These are phyloP conservation scores for Drosophila kokeensis DNA, from an alignment of 2,888 invertebrate genomes.

Conservation along the genomic window DNA sequence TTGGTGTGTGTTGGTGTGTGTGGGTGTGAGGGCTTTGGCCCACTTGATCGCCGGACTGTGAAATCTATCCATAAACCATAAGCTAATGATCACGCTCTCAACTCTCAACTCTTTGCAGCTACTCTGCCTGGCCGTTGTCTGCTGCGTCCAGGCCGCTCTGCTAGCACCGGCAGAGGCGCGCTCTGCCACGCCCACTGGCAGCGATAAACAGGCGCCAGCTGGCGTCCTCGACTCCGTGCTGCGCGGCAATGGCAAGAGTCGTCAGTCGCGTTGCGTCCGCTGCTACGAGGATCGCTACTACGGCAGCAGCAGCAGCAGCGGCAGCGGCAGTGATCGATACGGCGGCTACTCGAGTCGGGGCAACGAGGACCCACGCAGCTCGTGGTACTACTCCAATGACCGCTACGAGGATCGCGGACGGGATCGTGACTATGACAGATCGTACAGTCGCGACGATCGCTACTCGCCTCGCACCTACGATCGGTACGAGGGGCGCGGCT, in stretches of 20 bases:
- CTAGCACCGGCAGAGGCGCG: constrained; percentile 64
- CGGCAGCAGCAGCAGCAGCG: constrained; percentile 36
- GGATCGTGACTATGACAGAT: constrained; percentile 76
- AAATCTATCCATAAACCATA: constrained; percentile 77
- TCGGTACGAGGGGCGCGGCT: constrained; percentile 78
- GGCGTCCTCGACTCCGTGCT: constrained; percentile 70
- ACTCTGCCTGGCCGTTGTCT: constrained; percentile 53
- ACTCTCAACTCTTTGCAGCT: constrained; percentile 46
- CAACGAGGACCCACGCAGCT: constrained; percentile 76
- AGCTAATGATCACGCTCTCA: constrained; percentile 57
- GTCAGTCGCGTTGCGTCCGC: constrained; percentile 83
- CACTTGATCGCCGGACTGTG: constrained; percentile 69
- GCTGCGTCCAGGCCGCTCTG: constrained; percentile 46
- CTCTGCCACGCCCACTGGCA: constrained; percentile 37
- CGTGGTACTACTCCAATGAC: constrained; percentile 82
- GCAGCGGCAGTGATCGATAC: constrained; percentile 29
- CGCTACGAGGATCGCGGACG: constrained; percentile 81
- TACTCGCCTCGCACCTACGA: constrained; percentile 74
- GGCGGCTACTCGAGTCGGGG: constrained; percentile 74
- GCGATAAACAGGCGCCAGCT: constrained; percentile 39
- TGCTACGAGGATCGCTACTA: constrained; percentile 82
- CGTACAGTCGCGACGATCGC: constrained; percentile 78
- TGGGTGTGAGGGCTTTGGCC: constrained; percentile 59
- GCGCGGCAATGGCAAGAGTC: constrained; percentile 73
- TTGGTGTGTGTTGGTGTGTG: constrained; percentile 10